Percentiles rank a stretch among this genome's conserved stretches.
phyloP scores from a whole-genome alignment of 23 tunicate species.

The Ascidia mentula region DNA sequence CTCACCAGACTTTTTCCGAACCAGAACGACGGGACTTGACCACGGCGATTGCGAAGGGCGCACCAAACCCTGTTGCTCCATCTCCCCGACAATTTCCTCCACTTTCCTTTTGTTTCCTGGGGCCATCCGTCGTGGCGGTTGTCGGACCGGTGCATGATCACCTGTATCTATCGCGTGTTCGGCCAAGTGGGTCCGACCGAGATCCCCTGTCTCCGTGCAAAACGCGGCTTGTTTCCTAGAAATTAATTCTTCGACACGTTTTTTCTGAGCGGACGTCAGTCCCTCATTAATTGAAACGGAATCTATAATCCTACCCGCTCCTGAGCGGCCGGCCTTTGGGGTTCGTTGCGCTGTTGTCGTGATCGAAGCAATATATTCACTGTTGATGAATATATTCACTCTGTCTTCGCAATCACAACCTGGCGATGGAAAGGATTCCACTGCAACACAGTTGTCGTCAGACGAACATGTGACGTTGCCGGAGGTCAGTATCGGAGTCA shows the following conservation, averaged over 20 bases:
- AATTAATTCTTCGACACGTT: neutral
- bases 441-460: neutral
- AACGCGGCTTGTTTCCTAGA: neutral
- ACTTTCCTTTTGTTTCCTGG: neutral
- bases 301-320: neutral
- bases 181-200: neutral
- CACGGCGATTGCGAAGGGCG: constrained; percentile 6
- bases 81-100: neutral
- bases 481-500: neutral
- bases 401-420: neutral
- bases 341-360: too few relatives aligned
- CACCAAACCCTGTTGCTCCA: neutral
- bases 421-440: neutral
- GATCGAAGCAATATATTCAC: too few relatives aligned
- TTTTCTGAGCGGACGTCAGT: neutral
- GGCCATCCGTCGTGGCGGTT: neutral
- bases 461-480: neutral
- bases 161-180: neutral
- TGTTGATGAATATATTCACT: neutral
- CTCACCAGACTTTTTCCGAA: constrained; percentile 4
- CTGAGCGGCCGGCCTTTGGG: neutral
- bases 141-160: neutral
- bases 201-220: neutral
- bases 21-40: constrained; percentile 7
- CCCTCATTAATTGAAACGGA: neutral